Evolutionary conservation across 1,140 invertebrate genomes (phyloP), one percentile per base, ranked within the genome.

Genomic region (Chrysomallon squamiferum): DNA sequence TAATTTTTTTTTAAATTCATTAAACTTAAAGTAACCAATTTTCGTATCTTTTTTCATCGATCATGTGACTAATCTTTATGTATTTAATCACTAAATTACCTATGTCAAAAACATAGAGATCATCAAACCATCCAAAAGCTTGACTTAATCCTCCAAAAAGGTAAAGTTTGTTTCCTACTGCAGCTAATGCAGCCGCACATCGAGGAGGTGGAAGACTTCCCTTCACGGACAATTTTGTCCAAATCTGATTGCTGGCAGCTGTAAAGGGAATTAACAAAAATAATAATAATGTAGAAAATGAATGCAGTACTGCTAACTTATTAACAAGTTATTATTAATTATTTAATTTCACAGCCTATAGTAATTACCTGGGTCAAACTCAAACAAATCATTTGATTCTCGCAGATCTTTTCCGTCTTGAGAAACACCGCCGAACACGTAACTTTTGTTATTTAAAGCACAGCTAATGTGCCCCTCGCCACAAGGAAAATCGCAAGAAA

Each of bases 121-220:
- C 77, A 68, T 80, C 74, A 58, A 84, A 75, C 83, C 83, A 85
- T 20, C 81, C 81, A 60, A 59, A 73, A 25, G 71, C 69, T 20
- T 81, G 78, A 73, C 76, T 85, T 0, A 85, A 74, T 2, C 83
- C 83, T 25, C 83, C 83, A 79, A 81, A 85, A 41, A 85, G 59
- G 71, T 79, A 85, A 20, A 85, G 59, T 32, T 75, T 82, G 9
- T 71, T 73, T 6, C 69, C 78, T 11, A 85, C 77, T 64, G 72
- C 71, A 32, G 76, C 75, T 35, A 85, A 41, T 32, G 76, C 73
- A 5, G 77, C 77, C 9, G 75, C 75, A 32, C 79, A 78, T 47
- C 79, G 56, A 15, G 81, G 71, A 20, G 73, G 59, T 9, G 83
- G 83, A 11, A 68, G 30, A 2, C 66, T 66, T 33, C 81, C 80